Evolutionary conservation across 2,797 vertebrate genomes (phyloP).

Genomic region (Trematomus bernacchii): DNA sequence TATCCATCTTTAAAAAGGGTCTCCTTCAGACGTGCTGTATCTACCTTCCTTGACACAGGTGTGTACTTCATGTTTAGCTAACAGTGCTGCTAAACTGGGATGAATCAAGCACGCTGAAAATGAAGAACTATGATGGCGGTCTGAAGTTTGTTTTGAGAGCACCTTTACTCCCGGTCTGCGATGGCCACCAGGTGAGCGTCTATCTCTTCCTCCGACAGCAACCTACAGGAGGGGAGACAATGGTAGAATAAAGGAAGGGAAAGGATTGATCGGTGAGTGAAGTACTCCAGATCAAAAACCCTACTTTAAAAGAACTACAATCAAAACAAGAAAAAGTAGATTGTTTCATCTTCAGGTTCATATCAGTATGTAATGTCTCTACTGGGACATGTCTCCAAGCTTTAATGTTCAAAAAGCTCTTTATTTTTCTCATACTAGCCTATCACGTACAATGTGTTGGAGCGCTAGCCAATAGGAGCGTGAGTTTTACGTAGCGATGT

Average conservation of each 20-base stretch:
- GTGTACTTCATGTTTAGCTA: background rate
- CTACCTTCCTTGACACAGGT: background rate
- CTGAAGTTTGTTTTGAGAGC: background rate
- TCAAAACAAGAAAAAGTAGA: background rate
- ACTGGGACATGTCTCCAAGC: no score
- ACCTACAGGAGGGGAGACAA: conserved; percentile 62
- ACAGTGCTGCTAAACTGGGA: background rate
- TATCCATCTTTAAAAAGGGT: conserved; percentile 5
- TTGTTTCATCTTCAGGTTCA: background rate
- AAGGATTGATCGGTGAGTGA: background rate
- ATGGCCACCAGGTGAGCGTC: conserved; percentile 84
- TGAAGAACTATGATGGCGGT: conserved; percentile 8
- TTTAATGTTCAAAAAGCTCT: no score
- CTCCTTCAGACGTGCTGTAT: conserved; percentile 5
- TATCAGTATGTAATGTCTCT: no score
- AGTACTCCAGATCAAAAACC: background rate
- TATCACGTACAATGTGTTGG: no score
- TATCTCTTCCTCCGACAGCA: conserved; percentile 78
- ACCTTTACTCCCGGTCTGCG: conserved; percentile 83
- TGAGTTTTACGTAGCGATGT: no score
- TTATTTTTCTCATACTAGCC: no score
- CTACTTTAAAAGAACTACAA: background rate
- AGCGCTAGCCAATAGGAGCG: no score
- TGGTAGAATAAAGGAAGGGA: background rate
- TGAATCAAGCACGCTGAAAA: background rate